phyloP scores from a whole-genome alignment of 2,113 vertebrate genomes.

The Stomatorhinus ivindoensis region DNA sequence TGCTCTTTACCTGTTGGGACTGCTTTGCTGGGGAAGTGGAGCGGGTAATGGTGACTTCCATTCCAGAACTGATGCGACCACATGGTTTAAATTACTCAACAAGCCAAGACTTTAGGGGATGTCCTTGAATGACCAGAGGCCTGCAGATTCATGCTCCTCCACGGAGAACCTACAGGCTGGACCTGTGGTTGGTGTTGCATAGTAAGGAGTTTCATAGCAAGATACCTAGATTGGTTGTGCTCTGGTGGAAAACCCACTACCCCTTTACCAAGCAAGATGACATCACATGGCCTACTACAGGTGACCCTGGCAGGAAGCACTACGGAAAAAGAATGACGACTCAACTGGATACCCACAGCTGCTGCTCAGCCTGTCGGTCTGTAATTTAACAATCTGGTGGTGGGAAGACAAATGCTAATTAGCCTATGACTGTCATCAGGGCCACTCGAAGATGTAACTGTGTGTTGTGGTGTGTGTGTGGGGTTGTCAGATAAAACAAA shows the following conservation, averaged over 20 bases:
- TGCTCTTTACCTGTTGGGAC: neutral
- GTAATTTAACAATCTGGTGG: conserved; percentile 7
- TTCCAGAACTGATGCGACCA: neutral
- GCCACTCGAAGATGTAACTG: neutral
- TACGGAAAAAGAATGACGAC: neutral
- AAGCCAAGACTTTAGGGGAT: neutral
- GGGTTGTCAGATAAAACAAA: neutral
- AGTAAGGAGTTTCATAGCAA: neutral
- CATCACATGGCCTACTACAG: neutral
- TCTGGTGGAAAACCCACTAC: neutral
- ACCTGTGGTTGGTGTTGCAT: neutral
- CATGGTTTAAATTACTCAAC: neutral
- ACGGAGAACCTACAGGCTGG: neutral
- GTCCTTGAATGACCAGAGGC: neutral
- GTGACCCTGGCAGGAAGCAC: neutral
- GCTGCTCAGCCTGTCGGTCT: neutral
- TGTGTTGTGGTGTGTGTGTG: neutral
- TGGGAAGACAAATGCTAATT: conserved; percentile 16
- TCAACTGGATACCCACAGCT: neutral
- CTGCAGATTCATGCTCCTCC: neutral
- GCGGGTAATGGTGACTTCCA: neutral
- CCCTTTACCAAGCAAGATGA: neutral
- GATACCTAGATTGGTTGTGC: neutral
- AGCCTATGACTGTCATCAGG: conserved; percentile 10
- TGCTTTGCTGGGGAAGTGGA: neutral